Evolutionary conservation across 2,113 vertebrate genomes (phyloP).

Genomic region (Arenaria interpres): DNA sequence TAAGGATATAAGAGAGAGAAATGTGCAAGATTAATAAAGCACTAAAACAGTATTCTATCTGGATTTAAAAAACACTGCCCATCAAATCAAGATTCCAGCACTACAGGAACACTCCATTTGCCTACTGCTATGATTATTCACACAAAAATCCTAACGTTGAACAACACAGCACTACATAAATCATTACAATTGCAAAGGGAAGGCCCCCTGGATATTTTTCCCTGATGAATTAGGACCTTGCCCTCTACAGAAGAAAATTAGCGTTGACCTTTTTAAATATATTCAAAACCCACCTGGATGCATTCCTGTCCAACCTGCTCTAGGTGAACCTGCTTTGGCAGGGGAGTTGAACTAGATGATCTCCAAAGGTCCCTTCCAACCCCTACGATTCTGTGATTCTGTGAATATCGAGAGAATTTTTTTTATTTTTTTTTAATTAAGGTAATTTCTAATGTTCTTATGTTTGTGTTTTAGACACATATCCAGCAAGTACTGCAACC

Average conservation of each 20-base stretch:
- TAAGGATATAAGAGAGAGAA: neutral
- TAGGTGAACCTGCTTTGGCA: too few relatives aligned
- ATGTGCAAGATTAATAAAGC: neutral
- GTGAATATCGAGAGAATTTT: neutral
- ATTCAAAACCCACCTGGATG: too few relatives aligned
- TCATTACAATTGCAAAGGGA: neutral
- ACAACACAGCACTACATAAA: neutral
- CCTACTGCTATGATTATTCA: neutral
- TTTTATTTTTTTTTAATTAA: neutral
- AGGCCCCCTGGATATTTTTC: neutral
- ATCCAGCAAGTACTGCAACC: neutral
- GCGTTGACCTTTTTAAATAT: neutral
- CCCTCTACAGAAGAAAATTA: neutral
- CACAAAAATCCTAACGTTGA: neutral
- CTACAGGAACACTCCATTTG: neutral
- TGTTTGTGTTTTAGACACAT: neutral
- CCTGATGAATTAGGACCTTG: neutral
- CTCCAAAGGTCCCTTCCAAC: too few relatives aligned
- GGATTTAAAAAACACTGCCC: neutral
- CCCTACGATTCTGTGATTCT: too few relatives aligned
- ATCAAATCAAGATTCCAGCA: neutral
- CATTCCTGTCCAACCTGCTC: too few relatives aligned
- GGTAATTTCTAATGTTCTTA: neutral
- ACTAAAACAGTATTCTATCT: neutral
- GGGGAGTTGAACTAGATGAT: too few relatives aligned